Conservation (phyloP, 2,888 invertebrate genomes). For the Cantharis rustica region DNA sequence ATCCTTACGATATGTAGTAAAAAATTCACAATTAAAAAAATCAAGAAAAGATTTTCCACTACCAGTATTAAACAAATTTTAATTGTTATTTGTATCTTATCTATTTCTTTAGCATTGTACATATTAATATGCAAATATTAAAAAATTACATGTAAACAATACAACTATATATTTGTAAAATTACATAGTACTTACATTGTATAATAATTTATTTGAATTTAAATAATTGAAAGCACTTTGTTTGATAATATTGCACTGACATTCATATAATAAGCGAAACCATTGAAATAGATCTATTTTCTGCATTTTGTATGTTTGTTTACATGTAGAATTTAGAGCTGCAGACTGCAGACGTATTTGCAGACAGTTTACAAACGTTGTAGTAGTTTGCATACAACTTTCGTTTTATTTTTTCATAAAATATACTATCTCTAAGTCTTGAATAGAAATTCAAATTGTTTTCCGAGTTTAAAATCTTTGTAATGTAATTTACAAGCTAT, state of each 20-base stretch:
- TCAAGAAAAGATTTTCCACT: too few species aligned
- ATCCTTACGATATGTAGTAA: background rate
- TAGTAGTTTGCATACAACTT: background rate
- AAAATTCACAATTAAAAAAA: too few species aligned
- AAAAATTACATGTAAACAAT: too few species aligned
- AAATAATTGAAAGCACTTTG: slow-evolving; percentile 14
- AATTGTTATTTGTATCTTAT: too few species aligned
- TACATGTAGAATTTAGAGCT: slow-evolving; percentile 14
- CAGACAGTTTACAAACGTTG: slow-evolving; percentile 9
- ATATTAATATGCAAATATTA: too few species aligned
- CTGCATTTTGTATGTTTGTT: slow-evolving; percentile 5
- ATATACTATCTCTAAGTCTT: background rate
- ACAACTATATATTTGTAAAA: too few species aligned
- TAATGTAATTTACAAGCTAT: background rate
- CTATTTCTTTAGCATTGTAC: too few species aligned
- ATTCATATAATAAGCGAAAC: slow-evolving; percentile 7
- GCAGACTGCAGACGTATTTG: slow-evolving; percentile 24
- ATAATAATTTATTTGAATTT: too few species aligned
- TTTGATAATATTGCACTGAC: slow-evolving; percentile 14
- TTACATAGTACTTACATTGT: too few species aligned
- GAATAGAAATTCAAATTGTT: background rate
- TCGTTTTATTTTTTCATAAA: background rate
- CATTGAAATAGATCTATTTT: slow-evolving; percentile 21
- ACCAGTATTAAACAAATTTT: too few species aligned
- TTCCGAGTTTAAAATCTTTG: background rate